Conservation (phyloP, 2,888 invertebrate species). For the Cataglyphis rosenhaueri region DNA sequence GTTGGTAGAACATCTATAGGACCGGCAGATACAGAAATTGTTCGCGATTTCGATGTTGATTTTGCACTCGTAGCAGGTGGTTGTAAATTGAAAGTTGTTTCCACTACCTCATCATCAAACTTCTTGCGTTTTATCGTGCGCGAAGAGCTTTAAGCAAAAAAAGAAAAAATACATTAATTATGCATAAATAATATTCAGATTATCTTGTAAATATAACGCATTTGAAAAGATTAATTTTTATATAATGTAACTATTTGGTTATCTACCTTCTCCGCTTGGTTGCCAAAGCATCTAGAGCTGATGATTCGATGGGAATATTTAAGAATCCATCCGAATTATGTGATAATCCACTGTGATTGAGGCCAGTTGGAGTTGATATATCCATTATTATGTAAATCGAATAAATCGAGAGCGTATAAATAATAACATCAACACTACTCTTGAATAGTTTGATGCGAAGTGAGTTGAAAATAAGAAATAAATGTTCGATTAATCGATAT, state of each 20-base stretch:
- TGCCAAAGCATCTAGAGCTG: constrained; percentile 79
- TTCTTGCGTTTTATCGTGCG: constrained; percentile 97
- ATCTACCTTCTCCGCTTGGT: constrained; percentile 83
- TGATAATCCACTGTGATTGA: constrained; percentile 75
- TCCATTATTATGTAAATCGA: constrained; percentile 69
- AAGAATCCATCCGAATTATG: constrained; percentile 79
- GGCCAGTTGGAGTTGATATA: constrained; percentile 76
- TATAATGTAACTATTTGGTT: constrained; percentile 14
- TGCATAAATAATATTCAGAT: neutral
- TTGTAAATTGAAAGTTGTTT: constrained; percentile 86
- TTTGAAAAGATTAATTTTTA: neutral
- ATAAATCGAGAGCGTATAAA: neutral
- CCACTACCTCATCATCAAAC: constrained; percentile 98
- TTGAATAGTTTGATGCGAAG: neutral
- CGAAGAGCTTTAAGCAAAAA: constrained; percentile 90
- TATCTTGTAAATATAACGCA: neutral
- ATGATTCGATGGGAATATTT: constrained; percentile 81
- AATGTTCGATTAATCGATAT: constrained; percentile 10
- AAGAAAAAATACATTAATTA: neutral
- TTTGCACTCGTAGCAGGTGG: constrained; percentile 82
- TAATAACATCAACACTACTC: constrained; percentile 10
- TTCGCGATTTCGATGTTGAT: constrained; percentile 81
- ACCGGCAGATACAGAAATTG: constrained; percentile 79
- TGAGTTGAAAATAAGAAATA: neutral
- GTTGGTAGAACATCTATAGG: constrained; percentile 79